phyloP scores from a whole-genome alignment of 2,888 invertebrate genomes.

The Timandra comae region DNA sequence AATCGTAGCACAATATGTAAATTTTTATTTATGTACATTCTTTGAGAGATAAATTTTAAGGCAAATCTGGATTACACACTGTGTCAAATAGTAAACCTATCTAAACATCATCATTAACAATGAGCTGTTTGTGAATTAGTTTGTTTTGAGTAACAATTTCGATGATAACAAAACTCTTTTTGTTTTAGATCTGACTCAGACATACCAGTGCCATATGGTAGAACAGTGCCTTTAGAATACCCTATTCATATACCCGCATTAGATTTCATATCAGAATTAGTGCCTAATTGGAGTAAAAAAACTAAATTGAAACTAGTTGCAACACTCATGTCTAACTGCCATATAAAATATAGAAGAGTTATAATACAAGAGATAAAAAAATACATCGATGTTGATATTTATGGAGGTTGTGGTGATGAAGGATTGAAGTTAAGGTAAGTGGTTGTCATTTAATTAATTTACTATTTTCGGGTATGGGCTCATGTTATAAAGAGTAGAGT shows the following conservation, averaged over 20 bases:
- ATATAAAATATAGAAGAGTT: background rate
- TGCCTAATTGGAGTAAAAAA: conserved; percentile 46
- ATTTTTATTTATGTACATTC: too few relatives aligned
- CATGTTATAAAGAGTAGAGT: too few relatives aligned
- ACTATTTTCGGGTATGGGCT: too few relatives aligned
- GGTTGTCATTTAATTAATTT: too few relatives aligned
- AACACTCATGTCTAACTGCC: conserved; percentile 26
- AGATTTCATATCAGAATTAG: conserved; percentile 6
- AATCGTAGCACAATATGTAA: too few relatives aligned
- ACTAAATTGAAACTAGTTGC: conserved; percentile 41
- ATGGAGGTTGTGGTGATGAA: conserved; percentile 80
- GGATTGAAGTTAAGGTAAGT: conserved; percentile 45
- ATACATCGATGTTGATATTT: conserved; percentile 40
- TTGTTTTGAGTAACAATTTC: too few relatives aligned
- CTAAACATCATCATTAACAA: too few relatives aligned
- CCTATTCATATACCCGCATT: conserved; percentile 17
- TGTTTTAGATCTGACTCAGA: conserved; percentile 59
- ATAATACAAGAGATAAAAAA: conserved; percentile 1
- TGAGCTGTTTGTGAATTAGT: too few relatives aligned
- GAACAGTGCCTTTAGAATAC: conserved; percentile 46
- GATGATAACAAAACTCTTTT: too few relatives aligned
- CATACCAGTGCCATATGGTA: conserved; percentile 78
- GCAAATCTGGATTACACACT: too few relatives aligned
- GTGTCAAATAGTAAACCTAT: too few relatives aligned
- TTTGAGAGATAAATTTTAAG: too few relatives aligned